Conservation (phyloP, 2,797 vertebrate genomes). For the Agapornis canus region DNA sequence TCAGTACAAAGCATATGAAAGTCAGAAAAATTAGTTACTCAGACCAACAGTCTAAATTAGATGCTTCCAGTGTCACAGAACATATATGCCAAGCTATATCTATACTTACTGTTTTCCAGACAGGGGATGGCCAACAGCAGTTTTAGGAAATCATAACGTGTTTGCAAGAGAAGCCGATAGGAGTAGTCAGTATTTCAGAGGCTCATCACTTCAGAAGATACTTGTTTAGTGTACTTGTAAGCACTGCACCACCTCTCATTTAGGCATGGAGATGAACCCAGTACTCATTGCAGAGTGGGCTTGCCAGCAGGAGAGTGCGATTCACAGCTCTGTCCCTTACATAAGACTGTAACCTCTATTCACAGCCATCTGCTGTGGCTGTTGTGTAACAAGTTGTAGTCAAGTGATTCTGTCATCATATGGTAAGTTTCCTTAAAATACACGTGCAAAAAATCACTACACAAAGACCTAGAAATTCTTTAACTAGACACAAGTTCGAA, state of each 20-base stretch:
- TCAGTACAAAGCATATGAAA: background rate
- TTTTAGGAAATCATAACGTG: background rate
- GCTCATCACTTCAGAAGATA: background rate
- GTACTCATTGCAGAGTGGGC: fast-evolving
- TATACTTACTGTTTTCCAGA: background rate
- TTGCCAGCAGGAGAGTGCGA: background rate
- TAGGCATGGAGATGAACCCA: background rate
- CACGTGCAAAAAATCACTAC: background rate
- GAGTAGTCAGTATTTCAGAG: background rate
- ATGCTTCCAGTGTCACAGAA: background rate
- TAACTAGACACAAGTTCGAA: background rate
- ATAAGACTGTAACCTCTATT: background rate
- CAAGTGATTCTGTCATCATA: fast-evolving
- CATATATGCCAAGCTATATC: background rate
- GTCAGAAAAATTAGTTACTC: background rate
- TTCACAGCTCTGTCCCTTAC: background rate
- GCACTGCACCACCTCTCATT: background rate
- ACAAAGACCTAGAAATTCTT: background rate
- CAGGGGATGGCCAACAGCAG: background rate
- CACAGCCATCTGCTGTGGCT: slow-evolving; percentile 5
- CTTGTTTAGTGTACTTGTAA: background rate
- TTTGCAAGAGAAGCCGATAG: background rate
- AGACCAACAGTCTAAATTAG: background rate
- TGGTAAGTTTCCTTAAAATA: background rate
- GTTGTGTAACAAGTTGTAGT: background rate